phyloP scores from a whole-genome alignment of 2,888 invertebrate species.

The Coronaproctus castanopsis region DNA sequence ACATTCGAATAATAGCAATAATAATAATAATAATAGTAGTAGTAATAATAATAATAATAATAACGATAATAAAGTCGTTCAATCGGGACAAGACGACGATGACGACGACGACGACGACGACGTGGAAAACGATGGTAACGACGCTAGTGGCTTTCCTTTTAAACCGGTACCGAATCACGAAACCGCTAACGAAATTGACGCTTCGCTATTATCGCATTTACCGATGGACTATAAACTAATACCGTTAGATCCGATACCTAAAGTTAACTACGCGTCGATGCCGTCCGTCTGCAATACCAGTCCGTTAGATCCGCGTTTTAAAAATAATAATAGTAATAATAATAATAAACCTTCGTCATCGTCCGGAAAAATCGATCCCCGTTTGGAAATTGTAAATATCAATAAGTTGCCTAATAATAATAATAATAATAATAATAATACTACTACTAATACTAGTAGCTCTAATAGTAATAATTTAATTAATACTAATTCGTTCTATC shows the following conservation, averaged over 20 bases:
- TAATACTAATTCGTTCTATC: neutral
- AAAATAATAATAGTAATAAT: neutral
- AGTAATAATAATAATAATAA: no score
- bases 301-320: neutral
- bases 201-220: constrained; percentile 54
- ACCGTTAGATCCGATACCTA: constrained; percentile 11
- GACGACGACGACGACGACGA: no score
- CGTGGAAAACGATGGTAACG: constrained; percentile 23
- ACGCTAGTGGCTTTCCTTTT: constrained; percentile 52
- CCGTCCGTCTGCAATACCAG: neutral
- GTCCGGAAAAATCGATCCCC: neutral
- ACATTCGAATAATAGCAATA: neutral
- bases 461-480: no score
- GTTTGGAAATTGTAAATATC: neutral
- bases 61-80: no score
- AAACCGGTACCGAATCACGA: constrained; percentile 61
- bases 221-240: constrained; percentile 42
- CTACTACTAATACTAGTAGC: no score
- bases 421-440: no score
- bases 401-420: no score
- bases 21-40: no score
- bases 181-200: constrained; percentile 71
- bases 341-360: neutral
- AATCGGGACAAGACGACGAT: no score
- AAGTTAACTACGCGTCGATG: constrained; percentile 10